These are phyloP conservation scores for Diplosoma virens DNA, from an alignment of 23 tunicate genomes.

Conservation along the genomic window DNA sequence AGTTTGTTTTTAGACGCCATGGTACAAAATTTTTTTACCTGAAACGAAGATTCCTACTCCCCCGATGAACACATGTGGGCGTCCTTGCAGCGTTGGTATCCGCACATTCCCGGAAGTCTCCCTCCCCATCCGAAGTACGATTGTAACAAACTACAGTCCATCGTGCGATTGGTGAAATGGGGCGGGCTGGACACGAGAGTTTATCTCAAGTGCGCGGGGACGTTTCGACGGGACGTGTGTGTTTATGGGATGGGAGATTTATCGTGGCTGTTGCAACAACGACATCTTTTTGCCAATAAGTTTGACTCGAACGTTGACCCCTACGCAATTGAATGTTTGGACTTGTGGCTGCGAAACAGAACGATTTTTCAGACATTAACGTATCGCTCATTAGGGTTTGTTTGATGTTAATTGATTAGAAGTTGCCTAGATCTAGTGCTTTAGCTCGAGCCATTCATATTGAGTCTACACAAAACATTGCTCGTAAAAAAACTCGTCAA, in stretches of 20 bases:
- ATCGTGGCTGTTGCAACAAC: constrained; percentile 71
- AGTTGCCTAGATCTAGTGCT: no score
- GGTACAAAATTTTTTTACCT: constrained; percentile 9
- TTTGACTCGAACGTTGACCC: constrained; percentile 70
- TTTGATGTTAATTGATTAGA: no score
- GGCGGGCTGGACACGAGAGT: constrained; percentile 64
- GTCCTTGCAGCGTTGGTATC: constrained; percentile 69
- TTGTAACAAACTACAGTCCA: constrained; percentile 74
- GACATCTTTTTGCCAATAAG: constrained; percentile 95
- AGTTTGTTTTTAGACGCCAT: neutral
- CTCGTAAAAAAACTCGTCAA: no score
- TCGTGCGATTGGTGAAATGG: constrained; percentile 81
- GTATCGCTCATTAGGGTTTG: constrained; percentile 42
- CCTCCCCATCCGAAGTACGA: constrained; percentile 95
- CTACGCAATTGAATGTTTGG: constrained; percentile 74
- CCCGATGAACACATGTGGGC: constrained; percentile 99
- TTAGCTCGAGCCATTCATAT: no score
- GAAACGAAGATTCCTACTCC: constrained; percentile 89
- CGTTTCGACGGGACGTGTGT: constrained; percentile 63
- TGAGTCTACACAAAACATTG: no score
- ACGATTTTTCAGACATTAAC: constrained; percentile 43
- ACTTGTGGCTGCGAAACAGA: constrained; percentile 68
- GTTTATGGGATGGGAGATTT: constrained; percentile 94
- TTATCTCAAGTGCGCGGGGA: constrained; percentile 86
- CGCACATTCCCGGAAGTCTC: constrained; percentile 79